Conservation (phyloP, 2,797 vertebrate species). For the Chromis chromis region DNA sequence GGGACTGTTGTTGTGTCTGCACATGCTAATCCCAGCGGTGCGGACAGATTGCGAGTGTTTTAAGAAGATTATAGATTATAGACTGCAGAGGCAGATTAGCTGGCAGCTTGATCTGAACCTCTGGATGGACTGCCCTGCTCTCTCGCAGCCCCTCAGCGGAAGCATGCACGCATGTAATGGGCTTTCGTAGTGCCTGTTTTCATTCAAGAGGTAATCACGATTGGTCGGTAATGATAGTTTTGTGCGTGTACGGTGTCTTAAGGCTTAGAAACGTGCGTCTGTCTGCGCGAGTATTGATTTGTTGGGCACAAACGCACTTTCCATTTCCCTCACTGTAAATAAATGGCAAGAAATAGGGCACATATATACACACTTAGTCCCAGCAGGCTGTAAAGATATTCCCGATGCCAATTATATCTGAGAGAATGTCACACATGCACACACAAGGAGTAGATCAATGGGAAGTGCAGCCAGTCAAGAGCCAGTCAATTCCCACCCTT, state of each 20-base stretch:
- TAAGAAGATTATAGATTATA: slow-evolving; percentile 80
- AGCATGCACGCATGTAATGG: neutral
- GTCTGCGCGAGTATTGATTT: slow-evolving; percentile 47
- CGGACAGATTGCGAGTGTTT: slow-evolving; percentile 77
- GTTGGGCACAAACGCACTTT: slow-evolving; percentile 24
- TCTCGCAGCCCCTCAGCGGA: slow-evolving; percentile 19
- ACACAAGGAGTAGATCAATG: slow-evolving; percentile 67
- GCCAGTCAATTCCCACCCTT: slow-evolving; percentile 58
- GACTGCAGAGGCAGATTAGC: slow-evolving; percentile 74
- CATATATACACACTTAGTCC: slow-evolving; percentile 30
- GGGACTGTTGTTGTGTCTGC: slow-evolving; percentile 46
- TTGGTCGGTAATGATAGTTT: slow-evolving; percentile 26
- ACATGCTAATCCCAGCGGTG: slow-evolving; percentile 66
- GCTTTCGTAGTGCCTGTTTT: slow-evolving; percentile 17
- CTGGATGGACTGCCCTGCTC: slow-evolving; percentile 49
- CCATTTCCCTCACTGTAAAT: slow-evolving; percentile 35
- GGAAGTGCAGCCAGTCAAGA: slow-evolving; percentile 67
- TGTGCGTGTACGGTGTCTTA: slow-evolving; percentile 14
- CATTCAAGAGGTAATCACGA: slow-evolving; percentile 33
- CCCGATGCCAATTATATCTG: slow-evolving; percentile 67
- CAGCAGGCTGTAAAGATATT: slow-evolving; percentile 55
- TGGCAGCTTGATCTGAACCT: slow-evolving; percentile 62
- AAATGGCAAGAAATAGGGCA: slow-evolving; percentile 29
- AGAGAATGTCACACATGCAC: slow-evolving; percentile 59
- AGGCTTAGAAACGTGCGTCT: slow-evolving; percentile 16